phyloP scores from a whole-genome alignment of 1,140 invertebrate genomes.

The Heliconius hewitsoni region DNA sequence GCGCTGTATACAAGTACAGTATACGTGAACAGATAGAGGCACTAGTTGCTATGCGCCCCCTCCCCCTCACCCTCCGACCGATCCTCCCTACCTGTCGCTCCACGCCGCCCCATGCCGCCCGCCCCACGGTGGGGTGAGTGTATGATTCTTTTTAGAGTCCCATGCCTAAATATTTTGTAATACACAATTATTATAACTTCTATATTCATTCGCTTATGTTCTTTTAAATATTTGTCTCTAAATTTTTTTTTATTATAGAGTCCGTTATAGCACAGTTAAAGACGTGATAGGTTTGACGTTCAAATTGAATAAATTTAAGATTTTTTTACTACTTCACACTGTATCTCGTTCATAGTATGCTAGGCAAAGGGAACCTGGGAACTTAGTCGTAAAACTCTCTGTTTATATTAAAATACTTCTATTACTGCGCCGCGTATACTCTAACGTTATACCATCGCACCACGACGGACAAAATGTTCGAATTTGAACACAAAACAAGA shows the following conservation, averaged over 20 bases:
- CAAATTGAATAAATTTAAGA: no score
- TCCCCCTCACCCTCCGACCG: not conserved
- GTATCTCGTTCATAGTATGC: no score
- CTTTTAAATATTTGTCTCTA: no score
- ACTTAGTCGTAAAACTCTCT: no score
- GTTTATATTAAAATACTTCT: no score
- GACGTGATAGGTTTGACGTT: no score
- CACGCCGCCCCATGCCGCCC: not conserved
- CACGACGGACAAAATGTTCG: not conserved
- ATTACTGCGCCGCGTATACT: no score
- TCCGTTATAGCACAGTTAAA: no score
- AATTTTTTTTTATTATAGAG: no score
- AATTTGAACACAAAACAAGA: not conserved
- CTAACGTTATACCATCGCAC: no score
- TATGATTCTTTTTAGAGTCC: constrained; percentile 29
- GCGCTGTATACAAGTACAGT: not conserved
- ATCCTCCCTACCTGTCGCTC: not conserved
- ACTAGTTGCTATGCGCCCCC: constrained; percentile 22
- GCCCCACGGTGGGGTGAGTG: constrained; percentile 28
- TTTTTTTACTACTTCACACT: no score
- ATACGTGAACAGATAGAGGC: constrained; percentile 12
- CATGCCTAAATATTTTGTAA: constrained; percentile 5
- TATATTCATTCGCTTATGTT: not conserved
- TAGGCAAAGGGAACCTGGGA: no score
- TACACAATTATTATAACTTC: not conserved